These are phyloP conservation scores for Idaea dimidiata DNA, from an alignment of 2,888 invertebrate genomes.

Conservation along the genomic window DNA sequence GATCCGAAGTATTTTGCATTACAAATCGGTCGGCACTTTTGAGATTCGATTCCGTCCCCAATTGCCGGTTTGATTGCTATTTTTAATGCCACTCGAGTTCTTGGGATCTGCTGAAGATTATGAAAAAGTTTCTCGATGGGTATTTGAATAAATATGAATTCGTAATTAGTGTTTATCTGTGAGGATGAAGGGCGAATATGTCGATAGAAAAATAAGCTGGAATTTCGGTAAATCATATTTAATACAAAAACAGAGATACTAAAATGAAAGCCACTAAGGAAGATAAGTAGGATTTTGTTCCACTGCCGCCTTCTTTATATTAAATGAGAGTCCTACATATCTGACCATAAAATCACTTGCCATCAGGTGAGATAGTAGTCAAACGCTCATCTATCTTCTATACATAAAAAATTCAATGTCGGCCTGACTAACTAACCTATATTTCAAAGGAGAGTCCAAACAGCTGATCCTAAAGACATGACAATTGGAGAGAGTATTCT, in stretches of 20 bases:
- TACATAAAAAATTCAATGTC: no score
- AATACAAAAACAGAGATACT: no score
- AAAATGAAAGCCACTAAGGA: not conserved
- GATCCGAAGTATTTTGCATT: conserved; percentile 58
- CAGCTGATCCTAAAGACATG: no score
- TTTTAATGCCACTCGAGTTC: conserved; percentile 62
- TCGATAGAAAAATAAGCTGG: not conserved
- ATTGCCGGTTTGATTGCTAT: conserved; percentile 76
- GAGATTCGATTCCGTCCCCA: conserved; percentile 60
- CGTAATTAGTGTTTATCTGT: conserved; percentile 9
- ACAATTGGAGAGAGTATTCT: no score
- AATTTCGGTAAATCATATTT: not conserved
- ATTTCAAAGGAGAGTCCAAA: no score
- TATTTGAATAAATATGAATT: conserved; percentile 27
- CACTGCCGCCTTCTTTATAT: no score
- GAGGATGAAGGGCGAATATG: not conserved
- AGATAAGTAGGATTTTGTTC: not conserved
- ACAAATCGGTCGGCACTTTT: conserved; percentile 75
- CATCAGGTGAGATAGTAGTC: not conserved
- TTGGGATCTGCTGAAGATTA: conserved; percentile 44
- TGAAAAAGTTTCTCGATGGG: conserved; percentile 32
- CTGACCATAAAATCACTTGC: no score
- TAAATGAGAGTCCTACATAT: no score
- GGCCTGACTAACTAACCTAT: no score
- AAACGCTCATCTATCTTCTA: not conserved